A percentile compares a stretch with the other conserved stretches of the same genome.
phyloP scores from a whole-genome alignment of 2,797 vertebrate genomes.

The Thamnophis elegans region DNA sequence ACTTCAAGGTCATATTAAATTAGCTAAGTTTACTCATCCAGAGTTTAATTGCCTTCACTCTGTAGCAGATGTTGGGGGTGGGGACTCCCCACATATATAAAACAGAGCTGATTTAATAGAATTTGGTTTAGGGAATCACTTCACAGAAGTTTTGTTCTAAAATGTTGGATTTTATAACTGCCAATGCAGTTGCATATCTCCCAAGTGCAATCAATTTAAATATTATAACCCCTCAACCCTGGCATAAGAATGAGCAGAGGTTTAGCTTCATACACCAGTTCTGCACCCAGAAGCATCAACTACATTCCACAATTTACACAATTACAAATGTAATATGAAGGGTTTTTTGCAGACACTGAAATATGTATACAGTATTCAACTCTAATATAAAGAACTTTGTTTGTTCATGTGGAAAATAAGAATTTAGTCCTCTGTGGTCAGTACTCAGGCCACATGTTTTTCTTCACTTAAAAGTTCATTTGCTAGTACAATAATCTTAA shows the following conservation, averaged over 20 bases:
- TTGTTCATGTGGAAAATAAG: not conserved
- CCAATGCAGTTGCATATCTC: not conserved
- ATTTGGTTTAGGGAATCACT: constrained; percentile 7
- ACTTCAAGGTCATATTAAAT: constrained; percentile 34
- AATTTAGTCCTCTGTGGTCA: not conserved
- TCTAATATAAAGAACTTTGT: not conserved
- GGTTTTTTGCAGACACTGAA: not conserved
- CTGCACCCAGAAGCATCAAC: constrained; percentile 16
- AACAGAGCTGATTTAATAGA: not conserved
- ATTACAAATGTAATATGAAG: constrained; percentile 19
- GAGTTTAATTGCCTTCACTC: constrained; percentile 14
- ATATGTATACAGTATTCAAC: not conserved
- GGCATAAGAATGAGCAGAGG: constrained; percentile 12
- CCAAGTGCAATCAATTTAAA: not conserved
- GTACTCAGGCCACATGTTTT: not conserved
- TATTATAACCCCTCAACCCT: constrained; percentile 12
- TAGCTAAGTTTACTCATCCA: constrained; percentile 15
- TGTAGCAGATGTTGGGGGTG: not conserved
- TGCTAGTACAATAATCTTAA: not conserved
- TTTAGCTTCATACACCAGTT: constrained; percentile 32
- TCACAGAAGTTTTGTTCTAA: not conserved
- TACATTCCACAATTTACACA: constrained; percentile 12
- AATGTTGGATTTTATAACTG: constrained; percentile 6
- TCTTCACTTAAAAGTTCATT: not conserved
- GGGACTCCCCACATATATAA: not conserved